A percentile compares a stretch with the other conserved stretches of the same genome.
Conservation (phyloP, 1,140 invertebrate genomes). For the Contarinia nasturtii region DNA sequence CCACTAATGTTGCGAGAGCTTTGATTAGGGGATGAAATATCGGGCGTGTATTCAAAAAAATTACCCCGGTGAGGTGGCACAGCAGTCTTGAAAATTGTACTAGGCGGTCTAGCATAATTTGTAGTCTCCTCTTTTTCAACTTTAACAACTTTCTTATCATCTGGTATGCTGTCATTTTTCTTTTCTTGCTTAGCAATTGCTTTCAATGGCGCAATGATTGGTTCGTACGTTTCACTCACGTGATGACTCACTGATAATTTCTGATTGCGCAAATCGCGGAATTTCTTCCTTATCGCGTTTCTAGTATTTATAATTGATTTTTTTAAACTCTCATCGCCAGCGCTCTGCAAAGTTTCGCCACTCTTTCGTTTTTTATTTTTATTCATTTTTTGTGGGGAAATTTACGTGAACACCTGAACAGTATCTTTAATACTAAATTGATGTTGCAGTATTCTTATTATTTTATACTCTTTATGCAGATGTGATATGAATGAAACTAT, state of each 20-base stretch:
- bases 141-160: not conserved
- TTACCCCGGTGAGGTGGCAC: not conserved
- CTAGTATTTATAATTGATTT: conserved; percentile 3
- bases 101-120: too few relatives aligned
- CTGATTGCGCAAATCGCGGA: conserved; percentile 3
- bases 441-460: not conserved
- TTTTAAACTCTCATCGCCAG: not conserved
- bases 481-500: conserved; percentile 4
- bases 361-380: too few relatives aligned
- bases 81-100: not conserved
- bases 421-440: too few relatives aligned
- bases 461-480: not conserved
- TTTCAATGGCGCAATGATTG: conserved; percentile 7
- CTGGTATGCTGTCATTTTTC: conserved; percentile 1
- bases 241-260: conserved; percentile 2
- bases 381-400: too few relatives aligned
- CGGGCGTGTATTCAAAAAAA: not conserved
- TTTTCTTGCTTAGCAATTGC: conserved; percentile 3
- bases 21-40: not conserved
- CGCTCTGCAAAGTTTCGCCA: too few relatives aligned
- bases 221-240: conserved; percentile 8
- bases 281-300: conserved; percentile 4
- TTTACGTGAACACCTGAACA: too few relatives aligned
- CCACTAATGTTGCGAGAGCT: too few relatives aligned
- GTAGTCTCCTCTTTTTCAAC: not conserved